Evolutionary conservation across 2,797 vertebrate genomes (phyloP), one percentile per base, ranked within the genome.

Genomic region (Crenichthys baileyi): DNA sequence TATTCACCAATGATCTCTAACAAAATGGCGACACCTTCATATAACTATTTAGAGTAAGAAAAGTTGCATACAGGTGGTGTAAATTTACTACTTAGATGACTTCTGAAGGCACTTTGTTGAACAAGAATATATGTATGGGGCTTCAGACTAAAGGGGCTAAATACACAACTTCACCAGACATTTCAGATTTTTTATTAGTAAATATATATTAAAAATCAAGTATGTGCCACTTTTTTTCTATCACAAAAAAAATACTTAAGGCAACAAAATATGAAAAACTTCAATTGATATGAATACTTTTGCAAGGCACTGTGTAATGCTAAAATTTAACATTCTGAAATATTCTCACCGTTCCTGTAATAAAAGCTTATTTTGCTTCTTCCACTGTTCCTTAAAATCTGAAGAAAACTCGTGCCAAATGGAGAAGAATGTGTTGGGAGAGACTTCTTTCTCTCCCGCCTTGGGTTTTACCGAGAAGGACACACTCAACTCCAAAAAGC

Each of bases 351-450:
- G 97, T 94, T 98, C 97, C 93, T 97, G 94, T 80, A 99, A 94
- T 91, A 99, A 96, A 85, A 96, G 90, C 90, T 98, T 99, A 89
- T 98, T 99, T 89, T 99, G 96, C 88, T 96, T 98, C 93, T 99
- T 99, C 98, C 98, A 99, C 72, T 96, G 96, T 41, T 99, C 98
- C 95, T 99, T 99, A 94, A 99, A 99, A 94, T 99, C 97, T n/a
- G 96, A 96, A 87, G 97, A 98, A 93, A 99, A 99, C 95, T 99
- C 98, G 51, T 99, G 97, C 98, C 98, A 99, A 94, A 97, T 84
- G 78, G 96, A 96, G 95, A 99, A 99, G 88, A 99, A 95, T 79
- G 96, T 96, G 94, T 96, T 96, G 56, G 96, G 97, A 70, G 97
- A 98, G 67, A 98, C 98, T 86, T 99, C 97, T 86, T 99, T 99